Evolutionary conservation across 2,797 vertebrate species (phyloP).

Genomic region (Scomberomorus guttatus): DNA sequence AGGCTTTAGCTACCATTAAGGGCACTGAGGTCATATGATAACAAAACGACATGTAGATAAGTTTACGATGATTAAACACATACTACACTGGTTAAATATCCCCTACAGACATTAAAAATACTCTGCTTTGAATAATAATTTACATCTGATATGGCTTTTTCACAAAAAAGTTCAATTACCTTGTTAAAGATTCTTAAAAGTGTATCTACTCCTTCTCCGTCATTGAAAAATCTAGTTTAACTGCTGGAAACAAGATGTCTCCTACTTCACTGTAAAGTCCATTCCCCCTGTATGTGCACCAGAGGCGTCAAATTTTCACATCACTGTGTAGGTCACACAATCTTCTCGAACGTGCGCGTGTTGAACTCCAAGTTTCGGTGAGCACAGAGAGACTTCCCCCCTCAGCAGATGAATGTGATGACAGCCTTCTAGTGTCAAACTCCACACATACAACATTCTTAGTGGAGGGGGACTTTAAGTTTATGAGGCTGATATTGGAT

Average conservation of each 20-base stretch:
- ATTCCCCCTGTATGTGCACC: background rate
- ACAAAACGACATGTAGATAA: no score
- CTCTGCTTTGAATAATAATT: no score
- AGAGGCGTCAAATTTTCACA: constrained; percentile 8
- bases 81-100: no score
- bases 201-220: no score
- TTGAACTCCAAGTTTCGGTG: background rate
- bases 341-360: background rate
- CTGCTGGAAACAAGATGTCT: background rate
- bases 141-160: no score
- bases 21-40: background rate
- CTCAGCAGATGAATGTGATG: background rate
- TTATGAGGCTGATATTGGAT: background rate
- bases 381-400: background rate
- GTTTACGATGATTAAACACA: no score
- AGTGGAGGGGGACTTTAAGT: no score
- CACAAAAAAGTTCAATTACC: no score
- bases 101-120: no score
- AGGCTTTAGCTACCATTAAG: background rate
- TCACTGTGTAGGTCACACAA: constrained; percentile 1
- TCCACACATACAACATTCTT: no score
- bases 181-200: no score
- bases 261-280: background rate
- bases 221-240: background rate
- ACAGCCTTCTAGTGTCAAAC: no score